Base-by-base conservation (phyloP, 2,797 vertebrate species). In the Cottoperca gobio region DNA sequence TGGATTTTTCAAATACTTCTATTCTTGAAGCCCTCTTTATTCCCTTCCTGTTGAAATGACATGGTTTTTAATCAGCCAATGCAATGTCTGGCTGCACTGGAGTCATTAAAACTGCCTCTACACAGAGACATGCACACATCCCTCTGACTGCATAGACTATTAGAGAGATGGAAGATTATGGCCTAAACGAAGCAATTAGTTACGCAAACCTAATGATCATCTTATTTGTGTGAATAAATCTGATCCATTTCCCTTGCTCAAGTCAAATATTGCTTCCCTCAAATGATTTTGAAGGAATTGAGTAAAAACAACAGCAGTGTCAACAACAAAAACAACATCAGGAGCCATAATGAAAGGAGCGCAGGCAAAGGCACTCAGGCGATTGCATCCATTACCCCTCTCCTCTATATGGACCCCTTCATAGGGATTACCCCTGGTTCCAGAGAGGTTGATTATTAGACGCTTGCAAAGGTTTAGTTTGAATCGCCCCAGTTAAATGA, bases 171-270 rank as follows among this genome's bases (percentile, higher is more conserved):
- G 93, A 95, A 94, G 93, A 96, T 95, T 92, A 93, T 90, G 88
- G 91, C 85, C 88, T 92, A 94, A 95, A 95, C 94, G 91, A 94
- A 95, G 91, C 88, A 92, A 94, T 96, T 96, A 95, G 94, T 94
- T 94, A 94, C 87, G 90, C 93, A 95, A 93, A 95, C 91, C 90
- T 92, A 92, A 93, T 92, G 92, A 94, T 94, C 89, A 79, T 93
- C 90, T 86, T 91, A 86, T 93, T 93, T 94, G 92, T 94, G 86
- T 93, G 91, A 89, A 89, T 92, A 91, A 93, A 91, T 91, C 90
- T 85, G 90, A 90, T 93, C 86, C 88, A 88, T 91, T 92, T 88
- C 82, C 86, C 85, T 86, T 67, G 88, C 88, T 89, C 82, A 84
- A 89, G 92, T 91, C 88, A 87, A 89, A 94, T 90, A 89, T 91